phyloP scores from a whole-genome alignment of 2,888 invertebrate genomes.

The Elegia similella region DNA sequence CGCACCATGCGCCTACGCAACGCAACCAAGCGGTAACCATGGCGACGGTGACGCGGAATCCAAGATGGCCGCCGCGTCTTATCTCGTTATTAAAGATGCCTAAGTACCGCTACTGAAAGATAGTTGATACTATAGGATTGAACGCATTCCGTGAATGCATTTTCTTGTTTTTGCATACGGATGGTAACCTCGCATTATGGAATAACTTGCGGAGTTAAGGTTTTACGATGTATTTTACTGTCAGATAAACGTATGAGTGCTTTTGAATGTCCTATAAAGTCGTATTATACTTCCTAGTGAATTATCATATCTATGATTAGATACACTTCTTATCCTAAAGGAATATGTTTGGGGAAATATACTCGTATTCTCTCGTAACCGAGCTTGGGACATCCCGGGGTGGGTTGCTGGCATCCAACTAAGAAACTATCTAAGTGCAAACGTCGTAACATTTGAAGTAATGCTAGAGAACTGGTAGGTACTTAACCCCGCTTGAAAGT shows the following conservation, averaged over 20 bases:
- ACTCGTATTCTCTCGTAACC: not conserved
- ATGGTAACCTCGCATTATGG: not conserved
- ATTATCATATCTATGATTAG: not conserved
- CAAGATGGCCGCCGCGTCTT: slow-evolving; percentile 61
- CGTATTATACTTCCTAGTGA: not conserved
- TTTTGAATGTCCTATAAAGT: not conserved
- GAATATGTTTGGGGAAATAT: not conserved
- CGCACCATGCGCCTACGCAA: slow-evolving; percentile 50
- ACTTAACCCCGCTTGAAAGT: slow-evolving; percentile 44
- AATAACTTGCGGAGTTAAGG: not conserved
- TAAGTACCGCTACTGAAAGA: slow-evolving; percentile 37
- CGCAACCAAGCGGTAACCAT: slow-evolving; percentile 62
- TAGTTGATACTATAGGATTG: slow-evolving; percentile 22
- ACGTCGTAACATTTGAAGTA: slow-evolving; percentile 5
- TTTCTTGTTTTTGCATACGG: slow-evolving; percentile 8
- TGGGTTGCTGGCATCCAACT: not conserved
- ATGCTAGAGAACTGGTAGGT: slow-evolving; percentile 26
- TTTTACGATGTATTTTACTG: slow-evolving; percentile 3
- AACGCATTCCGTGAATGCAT: not conserved
- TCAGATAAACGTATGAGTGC: not conserved
- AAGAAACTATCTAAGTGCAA: not conserved
- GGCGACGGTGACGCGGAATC: slow-evolving; percentile 53
- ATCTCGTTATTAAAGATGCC: slow-evolving; percentile 53
- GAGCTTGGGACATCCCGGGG: not conserved
- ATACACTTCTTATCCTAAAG: not conserved